phyloP scores from a whole-genome alignment of 2,797 vertebrate genomes.

The Pachyuromys duprasi region DNA sequence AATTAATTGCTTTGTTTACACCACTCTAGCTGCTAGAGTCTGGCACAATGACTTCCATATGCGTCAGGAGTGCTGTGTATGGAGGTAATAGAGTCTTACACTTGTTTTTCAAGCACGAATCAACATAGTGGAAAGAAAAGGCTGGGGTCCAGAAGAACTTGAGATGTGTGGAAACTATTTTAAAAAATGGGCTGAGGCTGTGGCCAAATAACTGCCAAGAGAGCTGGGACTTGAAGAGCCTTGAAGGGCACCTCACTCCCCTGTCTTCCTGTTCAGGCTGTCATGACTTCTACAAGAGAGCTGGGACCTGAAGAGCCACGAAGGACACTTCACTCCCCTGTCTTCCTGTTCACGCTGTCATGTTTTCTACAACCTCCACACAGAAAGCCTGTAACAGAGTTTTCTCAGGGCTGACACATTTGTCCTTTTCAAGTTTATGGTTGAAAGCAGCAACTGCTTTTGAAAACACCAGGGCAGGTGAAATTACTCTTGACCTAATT shows the following conservation, averaged over 20 bases:
- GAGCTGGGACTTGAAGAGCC: background rate
- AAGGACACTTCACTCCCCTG: fast-evolving
- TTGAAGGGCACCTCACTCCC: fast-evolving
- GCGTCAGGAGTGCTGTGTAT: background rate
- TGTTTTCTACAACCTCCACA: background rate
- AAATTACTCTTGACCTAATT: conserved; percentile 25
- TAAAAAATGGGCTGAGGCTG: background rate
- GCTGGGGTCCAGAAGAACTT: background rate
- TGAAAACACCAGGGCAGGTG: conserved; percentile 18
- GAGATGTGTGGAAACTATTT: background rate
- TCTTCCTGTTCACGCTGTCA: too few relatives aligned
- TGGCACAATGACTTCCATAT: background rate
- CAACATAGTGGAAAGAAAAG: background rate
- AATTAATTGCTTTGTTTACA: background rate
- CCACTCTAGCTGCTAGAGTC: too few relatives aligned
- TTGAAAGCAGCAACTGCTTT: conserved; percentile 42
- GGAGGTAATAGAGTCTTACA: background rate
- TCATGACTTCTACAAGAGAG: background rate
- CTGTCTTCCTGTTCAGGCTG: too few relatives aligned
- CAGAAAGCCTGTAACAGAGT: background rate
- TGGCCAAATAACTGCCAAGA: background rate
- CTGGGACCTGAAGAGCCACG: too few relatives aligned
- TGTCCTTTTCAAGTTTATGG: background rate
- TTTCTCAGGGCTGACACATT: background rate
- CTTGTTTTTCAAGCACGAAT: background rate